Percentiles rank a stretch among this genome's conserved stretches.
Evolutionary conservation across 2,113 vertebrate genomes (phyloP).

Genomic region (Pagrus major): DNA sequence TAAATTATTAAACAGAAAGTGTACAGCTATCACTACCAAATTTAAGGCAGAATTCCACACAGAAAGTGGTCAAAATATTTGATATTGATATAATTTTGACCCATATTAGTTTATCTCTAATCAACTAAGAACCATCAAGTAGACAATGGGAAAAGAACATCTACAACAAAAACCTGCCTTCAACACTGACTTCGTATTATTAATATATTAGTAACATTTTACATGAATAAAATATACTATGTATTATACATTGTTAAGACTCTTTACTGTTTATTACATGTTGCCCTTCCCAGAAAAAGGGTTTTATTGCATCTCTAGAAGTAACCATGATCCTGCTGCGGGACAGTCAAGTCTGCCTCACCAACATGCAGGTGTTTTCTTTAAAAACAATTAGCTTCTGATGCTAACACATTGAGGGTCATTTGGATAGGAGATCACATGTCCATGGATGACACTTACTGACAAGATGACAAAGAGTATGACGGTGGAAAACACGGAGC

Average conservation of each 20-base stretch:
- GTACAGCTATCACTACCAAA: conserved; percentile 73
- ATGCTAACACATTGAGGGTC: conserved; percentile 62
- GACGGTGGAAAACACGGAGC: conserved; percentile 51
- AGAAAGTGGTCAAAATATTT: conserved; percentile 73
- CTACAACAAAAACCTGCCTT: conserved; percentile 71
- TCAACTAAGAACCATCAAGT: conserved; percentile 71
- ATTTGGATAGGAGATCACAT: conserved; percentile 68
- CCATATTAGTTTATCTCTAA: conserved; percentile 68
- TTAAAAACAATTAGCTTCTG: conserved; percentile 61
- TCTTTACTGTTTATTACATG: conserved; percentile 79
- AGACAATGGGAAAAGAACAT: conserved; percentile 74
- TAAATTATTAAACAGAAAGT: conserved; percentile 73
- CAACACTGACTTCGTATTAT: conserved; percentile 72
- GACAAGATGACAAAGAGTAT: conserved; percentile 60
- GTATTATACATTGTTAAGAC: conserved; percentile 79
- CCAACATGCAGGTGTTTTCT: conserved; percentile 44
- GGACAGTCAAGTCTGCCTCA: conserved; percentile 48
- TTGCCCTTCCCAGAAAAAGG: conserved; percentile 79
- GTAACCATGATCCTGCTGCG: conserved; percentile 68
- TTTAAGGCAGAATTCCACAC: conserved; percentile 80
- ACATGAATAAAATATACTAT: conserved; percentile 85
- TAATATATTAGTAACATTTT: conserved; percentile 82
- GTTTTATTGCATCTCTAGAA: conserved; percentile 85
- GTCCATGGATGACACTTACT: conserved; percentile 70
- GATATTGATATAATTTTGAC: conserved; percentile 73